phyloP scores from a whole-genome alignment of 2,888 invertebrate genomes.

The Troides oblongomaculatus region DNA sequence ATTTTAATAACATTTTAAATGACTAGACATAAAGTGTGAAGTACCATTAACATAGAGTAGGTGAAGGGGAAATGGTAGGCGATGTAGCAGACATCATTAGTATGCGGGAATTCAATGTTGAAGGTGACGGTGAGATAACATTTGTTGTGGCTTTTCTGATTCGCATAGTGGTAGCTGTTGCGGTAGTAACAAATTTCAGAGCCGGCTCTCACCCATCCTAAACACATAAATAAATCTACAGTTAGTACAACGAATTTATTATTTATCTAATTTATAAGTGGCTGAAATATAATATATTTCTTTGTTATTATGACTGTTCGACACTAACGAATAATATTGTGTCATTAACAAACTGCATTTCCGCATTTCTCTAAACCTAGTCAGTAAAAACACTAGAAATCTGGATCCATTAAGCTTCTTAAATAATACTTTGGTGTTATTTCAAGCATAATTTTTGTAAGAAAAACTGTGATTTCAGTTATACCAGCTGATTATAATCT shows the following conservation, averaged over 20 bases:
- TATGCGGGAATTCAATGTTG: slow-evolving; percentile 86
- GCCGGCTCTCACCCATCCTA: slow-evolving; percentile 87
- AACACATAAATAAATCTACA: neutral
- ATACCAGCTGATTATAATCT: too few relatives aligned
- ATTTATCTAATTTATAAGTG: neutral
- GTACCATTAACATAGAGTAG: slow-evolving; percentile 87
- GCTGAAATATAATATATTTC: neutral
- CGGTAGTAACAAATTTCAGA: slow-evolving; percentile 90
- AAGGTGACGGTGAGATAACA: slow-evolving; percentile 89
- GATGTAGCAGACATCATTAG: slow-evolving; percentile 89
- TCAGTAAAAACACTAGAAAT: too few relatives aligned
- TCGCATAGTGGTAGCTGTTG: slow-evolving; percentile 84
- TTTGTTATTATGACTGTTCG: neutral
- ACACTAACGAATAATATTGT: too few relatives aligned
- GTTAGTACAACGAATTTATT: neutral
- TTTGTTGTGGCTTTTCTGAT: slow-evolving; percentile 75
- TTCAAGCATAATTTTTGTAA: too few relatives aligned
- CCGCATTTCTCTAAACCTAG: too few relatives aligned
- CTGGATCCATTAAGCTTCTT: too few relatives aligned
- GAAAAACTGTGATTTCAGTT: too few relatives aligned
- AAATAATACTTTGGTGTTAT: too few relatives aligned
- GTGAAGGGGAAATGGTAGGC: slow-evolving; percentile 94
- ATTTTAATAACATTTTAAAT: neutral
- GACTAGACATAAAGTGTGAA: neutral
- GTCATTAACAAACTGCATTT: too few relatives aligned